phyloP scores from a whole-genome alignment of 2,797 vertebrate genomes.

The Gouania willdenowi region DNA sequence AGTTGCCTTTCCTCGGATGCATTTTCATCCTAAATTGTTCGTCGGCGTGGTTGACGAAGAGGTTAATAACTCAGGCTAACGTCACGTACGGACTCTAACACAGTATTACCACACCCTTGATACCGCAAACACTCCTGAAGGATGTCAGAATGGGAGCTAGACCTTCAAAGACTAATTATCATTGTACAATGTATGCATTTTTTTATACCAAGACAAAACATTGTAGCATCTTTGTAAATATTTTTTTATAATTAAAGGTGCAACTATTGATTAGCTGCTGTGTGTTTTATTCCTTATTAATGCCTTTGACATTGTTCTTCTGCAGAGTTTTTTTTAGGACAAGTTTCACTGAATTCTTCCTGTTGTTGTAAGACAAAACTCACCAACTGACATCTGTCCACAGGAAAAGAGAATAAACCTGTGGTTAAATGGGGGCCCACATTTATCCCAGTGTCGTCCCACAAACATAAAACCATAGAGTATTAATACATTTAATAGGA shows the following conservation, averaged over 20 bases:
- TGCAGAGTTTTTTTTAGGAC: neutral
- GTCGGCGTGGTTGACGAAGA: conserved; percentile 66
- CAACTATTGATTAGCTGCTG: conserved; percentile 58
- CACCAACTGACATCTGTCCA: too few species aligned
- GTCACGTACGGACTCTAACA: conserved; percentile 65
- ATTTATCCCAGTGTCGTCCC: too few species aligned
- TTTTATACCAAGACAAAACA: conserved; percentile 74
- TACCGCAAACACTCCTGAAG: conserved; percentile 73
- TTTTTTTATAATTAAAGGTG: conserved; percentile 84
- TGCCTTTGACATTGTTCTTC: neutral
- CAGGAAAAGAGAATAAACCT: too few species aligned
- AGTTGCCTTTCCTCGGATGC: conserved; percentile 71
- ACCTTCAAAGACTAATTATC: conserved; percentile 77
- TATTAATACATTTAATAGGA: too few species aligned
- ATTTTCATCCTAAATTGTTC: conserved; percentile 65
- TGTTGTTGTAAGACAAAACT: neutral
- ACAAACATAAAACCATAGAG: too few species aligned
- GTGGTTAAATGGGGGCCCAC: too few species aligned
- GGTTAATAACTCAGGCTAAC: conserved; percentile 75
- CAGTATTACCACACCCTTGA: conserved; percentile 73
- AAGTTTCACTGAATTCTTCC: neutral
- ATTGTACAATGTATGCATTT: conserved; percentile 81
- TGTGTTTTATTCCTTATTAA: conserved; percentile 1
- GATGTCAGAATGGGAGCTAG: conserved; percentile 78
- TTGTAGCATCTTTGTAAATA: conserved; percentile 84